phyloP scores from a whole-genome alignment of 2,113 vertebrate species.

The Chloropsis hardwickii region DNA sequence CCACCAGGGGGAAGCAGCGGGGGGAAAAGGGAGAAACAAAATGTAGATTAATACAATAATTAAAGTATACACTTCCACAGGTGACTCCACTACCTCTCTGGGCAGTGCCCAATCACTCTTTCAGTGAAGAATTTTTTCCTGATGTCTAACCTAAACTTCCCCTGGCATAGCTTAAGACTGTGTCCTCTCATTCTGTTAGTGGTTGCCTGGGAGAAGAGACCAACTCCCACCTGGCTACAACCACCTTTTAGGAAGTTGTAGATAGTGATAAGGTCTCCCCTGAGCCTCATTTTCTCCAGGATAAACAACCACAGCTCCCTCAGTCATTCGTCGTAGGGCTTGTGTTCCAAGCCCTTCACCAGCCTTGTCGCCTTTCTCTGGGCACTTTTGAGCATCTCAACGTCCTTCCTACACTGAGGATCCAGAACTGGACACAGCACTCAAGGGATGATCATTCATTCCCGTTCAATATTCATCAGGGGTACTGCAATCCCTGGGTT shows the following conservation, averaged over 20 bases:
- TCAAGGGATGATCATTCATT: accelerated
- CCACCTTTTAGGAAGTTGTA: neutral
- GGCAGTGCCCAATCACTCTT: neutral
- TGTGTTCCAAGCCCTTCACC: neutral
- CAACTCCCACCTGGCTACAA: accelerated
- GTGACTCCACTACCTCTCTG: neutral
- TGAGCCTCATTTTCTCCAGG: neutral
- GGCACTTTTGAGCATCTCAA: accelerated
- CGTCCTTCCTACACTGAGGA: accelerated
- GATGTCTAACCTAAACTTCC: no score
- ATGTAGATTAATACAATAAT: no score
- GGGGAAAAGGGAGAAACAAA: no score
- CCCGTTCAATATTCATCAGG: accelerated
- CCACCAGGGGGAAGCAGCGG: no score
- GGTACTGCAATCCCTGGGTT: neutral
- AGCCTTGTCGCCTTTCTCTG: neutral
- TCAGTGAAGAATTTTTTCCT: neutral
- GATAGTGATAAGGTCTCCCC: no score
- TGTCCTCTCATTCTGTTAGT: neutral
- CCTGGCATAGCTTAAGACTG: neutral
- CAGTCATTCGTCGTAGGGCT: accelerated
- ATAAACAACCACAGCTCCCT: neutral
- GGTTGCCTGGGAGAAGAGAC: neutral
- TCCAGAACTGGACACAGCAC: neutral
- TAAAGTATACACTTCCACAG: no score